Percentiles rank a stretch among this genome's conserved stretches.
phyloP scores from a whole-genome alignment of 2,113 vertebrate species.

The Procavia capensis region DNA sequence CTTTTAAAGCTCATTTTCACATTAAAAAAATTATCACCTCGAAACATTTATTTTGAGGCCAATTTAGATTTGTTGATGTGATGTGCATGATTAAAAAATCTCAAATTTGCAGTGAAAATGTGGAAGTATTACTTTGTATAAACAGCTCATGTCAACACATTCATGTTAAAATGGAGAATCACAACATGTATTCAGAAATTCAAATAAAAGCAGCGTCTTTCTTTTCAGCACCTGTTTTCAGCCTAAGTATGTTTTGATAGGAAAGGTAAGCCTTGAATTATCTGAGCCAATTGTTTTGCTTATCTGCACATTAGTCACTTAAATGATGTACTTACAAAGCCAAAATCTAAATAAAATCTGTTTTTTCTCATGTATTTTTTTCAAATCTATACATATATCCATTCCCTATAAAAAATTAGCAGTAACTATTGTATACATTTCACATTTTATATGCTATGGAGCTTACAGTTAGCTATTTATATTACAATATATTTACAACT shows the following conservation, averaged over 20 bases:
- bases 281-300: neutral
- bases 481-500: neutral
- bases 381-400: neutral
- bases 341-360: neutral
- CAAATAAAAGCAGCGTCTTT: neutral
- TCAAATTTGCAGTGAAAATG: conserved; percentile 1
- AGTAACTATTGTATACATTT: neutral
- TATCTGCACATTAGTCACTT: neutral
- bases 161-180: neutral
- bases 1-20: conserved; percentile 24
- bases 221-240: neutral
- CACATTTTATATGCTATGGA: neutral
- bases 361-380: neutral
- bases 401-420: neutral
- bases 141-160: neutral
- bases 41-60: conserved; percentile 31
- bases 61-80: conserved; percentile 42
- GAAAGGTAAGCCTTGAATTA: neutral
- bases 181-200: neutral
- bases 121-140: neutral
- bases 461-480: neutral
- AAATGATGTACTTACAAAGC: neutral
- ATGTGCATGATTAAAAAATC: neutral
- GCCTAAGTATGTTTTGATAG: neutral
- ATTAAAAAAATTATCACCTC: conserved; percentile 39